Conservation (phyloP, 2,888 invertebrate genomes). For the Julus scanicus region DNA sequence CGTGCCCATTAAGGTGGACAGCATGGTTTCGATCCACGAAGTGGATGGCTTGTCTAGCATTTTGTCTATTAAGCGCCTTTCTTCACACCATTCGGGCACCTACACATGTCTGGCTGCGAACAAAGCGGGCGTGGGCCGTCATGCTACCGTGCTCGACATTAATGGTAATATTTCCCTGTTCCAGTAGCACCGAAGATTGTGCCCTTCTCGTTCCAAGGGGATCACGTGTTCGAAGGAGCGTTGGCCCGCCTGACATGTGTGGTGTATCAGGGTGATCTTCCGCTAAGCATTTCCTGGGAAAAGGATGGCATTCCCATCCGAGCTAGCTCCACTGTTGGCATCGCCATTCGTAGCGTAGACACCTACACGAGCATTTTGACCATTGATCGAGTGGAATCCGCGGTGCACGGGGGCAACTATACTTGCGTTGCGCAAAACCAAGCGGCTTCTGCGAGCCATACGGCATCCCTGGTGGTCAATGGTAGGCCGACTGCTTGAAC, state of each 20-base stretch:
- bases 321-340: not conserved
- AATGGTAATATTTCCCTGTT: constrained; percentile 74
- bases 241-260: constrained; percentile 59
- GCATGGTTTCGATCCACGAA: constrained; percentile 60
- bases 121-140: constrained; percentile 81
- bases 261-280: constrained; percentile 63
- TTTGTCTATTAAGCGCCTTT: constrained; percentile 69
- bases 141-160: constrained; percentile 81
- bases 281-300: constrained; percentile 74
- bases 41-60: constrained; percentile 79
- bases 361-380: constrained; percentile 54
- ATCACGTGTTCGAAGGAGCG: constrained; percentile 59
- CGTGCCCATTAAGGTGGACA: constrained; percentile 55
- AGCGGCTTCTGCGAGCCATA: constrained; percentile 59
- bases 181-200: constrained; percentile 56
- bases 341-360: constrained; percentile 44
- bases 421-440: constrained; percentile 58
- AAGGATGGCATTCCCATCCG: constrained; percentile 71
- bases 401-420: constrained; percentile 58
- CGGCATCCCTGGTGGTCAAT: constrained; percentile 57
- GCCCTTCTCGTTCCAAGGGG: constrained; percentile 55
- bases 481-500: constrained; percentile 60
- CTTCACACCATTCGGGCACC: constrained; percentile 68
- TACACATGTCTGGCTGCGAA: constrained; percentile 83
- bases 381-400: constrained; percentile 50